phyloP scores from a whole-genome alignment of 1,140 invertebrate genomes.

The Tribolium madens region DNA sequence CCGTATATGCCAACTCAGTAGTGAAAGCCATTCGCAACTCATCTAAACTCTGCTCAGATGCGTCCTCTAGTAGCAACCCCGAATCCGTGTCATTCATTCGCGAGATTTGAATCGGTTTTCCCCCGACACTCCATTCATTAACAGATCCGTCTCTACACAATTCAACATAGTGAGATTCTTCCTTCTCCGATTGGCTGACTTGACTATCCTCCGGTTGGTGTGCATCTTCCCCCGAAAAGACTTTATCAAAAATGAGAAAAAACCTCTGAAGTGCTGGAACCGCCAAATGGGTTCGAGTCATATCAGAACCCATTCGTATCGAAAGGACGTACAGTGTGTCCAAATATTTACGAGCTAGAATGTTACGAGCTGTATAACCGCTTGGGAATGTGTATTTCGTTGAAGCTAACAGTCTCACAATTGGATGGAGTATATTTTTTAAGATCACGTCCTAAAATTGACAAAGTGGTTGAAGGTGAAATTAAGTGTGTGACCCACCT shows the following conservation, averaged over 20 bases:
- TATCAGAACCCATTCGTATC: slow-evolving; percentile 84
- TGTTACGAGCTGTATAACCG: slow-evolving; percentile 77
- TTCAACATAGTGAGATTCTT: slow-evolving; percentile 67
- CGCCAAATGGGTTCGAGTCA: slow-evolving; percentile 83
- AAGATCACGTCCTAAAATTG: slow-evolving; percentile 76
- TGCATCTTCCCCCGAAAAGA: slow-evolving; percentile 65
- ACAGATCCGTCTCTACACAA: slow-evolving; percentile 70
- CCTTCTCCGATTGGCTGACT: slow-evolving; percentile 59
- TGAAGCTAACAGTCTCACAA: slow-evolving; percentile 79
- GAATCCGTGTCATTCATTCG: slow-evolving; percentile 65
- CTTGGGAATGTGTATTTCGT: slow-evolving; percentile 83
- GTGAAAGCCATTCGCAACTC: slow-evolving; percentile 87
- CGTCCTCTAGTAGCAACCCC: slow-evolving; percentile 63
- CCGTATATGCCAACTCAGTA: slow-evolving; percentile 83
- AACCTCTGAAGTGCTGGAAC: slow-evolving; percentile 80
- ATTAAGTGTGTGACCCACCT: slow-evolving; percentile 67
- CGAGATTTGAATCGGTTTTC: slow-evolving; percentile 65
- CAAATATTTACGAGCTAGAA: slow-evolving; percentile 83
- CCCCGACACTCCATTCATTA: slow-evolving; percentile 69
- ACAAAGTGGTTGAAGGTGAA: neutral
- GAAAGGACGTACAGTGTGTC: slow-evolving; percentile 85
- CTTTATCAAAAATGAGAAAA: slow-evolving; percentile 90
- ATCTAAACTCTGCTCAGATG: slow-evolving; percentile 66
- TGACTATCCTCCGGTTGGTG: neutral
- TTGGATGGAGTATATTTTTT: slow-evolving; percentile 83